A percentile compares a stretch with the other conserved stretches of the same genome.
Evolutionary conservation across 2,888 invertebrate genomes (phyloP).

Genomic region (Vandiemenella viatica): DNA sequence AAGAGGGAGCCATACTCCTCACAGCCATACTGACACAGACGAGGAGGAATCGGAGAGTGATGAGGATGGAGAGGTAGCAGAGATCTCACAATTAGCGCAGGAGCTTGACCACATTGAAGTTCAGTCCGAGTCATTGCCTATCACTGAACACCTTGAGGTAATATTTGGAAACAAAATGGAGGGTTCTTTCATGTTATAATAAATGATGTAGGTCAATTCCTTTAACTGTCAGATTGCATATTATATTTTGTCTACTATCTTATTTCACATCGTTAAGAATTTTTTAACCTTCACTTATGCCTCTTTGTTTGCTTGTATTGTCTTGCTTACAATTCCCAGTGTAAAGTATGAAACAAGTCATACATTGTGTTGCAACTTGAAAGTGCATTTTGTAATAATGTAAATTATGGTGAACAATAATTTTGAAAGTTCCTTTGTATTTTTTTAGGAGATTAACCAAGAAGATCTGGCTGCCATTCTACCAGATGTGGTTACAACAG

Average conservation of each 20-base stretch:
- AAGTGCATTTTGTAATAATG: too few species aligned
- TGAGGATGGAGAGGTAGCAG: constrained; percentile 16
- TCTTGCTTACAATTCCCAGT: too few species aligned
- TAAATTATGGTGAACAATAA: too few species aligned
- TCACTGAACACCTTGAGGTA: constrained; percentile 22
- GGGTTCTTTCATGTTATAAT: not conserved
- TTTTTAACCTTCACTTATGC: too few species aligned
- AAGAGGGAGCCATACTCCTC: constrained; percentile 9
- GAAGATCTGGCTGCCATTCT: constrained; percentile 64
- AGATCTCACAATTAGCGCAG: constrained; percentile 21
- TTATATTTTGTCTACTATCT: too few species aligned
- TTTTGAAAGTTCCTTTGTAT: too few species aligned
- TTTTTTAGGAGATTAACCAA: constrained; percentile 52
- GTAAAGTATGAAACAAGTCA: too few species aligned
- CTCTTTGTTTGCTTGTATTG: too few species aligned
- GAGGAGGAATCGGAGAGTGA: constrained; percentile 13
- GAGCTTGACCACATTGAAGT: constrained; percentile 18
- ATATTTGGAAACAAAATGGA: too few species aligned
- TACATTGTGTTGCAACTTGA: too few species aligned
- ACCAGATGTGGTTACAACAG: constrained; percentile 39
- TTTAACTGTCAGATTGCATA: too few species aligned
- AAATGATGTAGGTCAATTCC: not conserved
- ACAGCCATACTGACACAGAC: constrained; percentile 7
- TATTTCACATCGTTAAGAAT: too few species aligned
- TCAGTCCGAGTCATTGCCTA: constrained; percentile 17